These are phyloP conservation scores for Pachypeltis micranthus DNA, from an alignment of 1,140 invertebrate genomes.

Conservation along the genomic window DNA sequence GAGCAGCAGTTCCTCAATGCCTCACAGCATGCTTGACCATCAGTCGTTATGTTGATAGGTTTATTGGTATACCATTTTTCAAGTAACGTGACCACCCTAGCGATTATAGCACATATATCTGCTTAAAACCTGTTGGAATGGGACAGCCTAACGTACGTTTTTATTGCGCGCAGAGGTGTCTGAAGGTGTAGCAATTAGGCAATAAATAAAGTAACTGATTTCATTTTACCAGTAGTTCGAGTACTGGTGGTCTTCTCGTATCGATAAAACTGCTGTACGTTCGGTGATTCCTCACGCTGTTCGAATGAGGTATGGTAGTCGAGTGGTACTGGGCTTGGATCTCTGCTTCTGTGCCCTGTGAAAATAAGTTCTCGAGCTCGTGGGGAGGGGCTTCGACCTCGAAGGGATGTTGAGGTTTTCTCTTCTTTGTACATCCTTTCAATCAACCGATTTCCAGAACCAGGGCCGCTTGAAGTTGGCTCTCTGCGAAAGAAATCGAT, in stretches of 20 bases:
- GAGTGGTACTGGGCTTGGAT: constrained; percentile 24
- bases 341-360: constrained; percentile 22
- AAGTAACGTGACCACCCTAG: no score
- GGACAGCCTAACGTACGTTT: no score
- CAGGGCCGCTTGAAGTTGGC: constrained; percentile 10
- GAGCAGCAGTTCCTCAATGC: no score
- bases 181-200: no score
- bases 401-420: background rate
- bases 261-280: constrained; percentile 23
- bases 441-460: background rate
- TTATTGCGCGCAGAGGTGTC: no score
- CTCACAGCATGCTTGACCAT: no score
- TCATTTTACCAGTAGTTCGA: constrained; percentile 17
- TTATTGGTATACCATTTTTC: no score
- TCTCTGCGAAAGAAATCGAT: constrained; percentile 3
- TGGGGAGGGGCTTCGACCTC: constrained; percentile 13
- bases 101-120: no score
- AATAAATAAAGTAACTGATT: no score
- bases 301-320: constrained; percentile 5
- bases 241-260: constrained; percentile 20
- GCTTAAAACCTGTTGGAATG: no score
- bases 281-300: constrained; percentile 21
- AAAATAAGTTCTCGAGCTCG: constrained; percentile 22
- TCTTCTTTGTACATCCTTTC: constrained; percentile 18
- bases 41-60: no score